Evolutionary conservation across 2,113 vertebrate species (phyloP), one percentile per base, ranked within the genome.

Genomic region (Xyliphius kryptos): DNA sequence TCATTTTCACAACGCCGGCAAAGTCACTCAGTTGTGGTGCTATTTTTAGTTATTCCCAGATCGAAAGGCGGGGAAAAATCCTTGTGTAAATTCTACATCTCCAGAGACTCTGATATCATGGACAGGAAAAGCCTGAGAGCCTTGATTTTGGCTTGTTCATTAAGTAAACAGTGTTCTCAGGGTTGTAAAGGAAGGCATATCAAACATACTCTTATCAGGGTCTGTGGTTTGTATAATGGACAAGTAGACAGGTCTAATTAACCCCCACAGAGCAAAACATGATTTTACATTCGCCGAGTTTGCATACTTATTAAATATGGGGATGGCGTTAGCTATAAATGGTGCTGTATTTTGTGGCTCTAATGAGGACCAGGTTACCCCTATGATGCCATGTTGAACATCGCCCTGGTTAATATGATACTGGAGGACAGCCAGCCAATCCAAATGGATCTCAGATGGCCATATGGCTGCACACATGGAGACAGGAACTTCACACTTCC

Each of bases 381-480:
- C 56, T 59, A 16, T 50, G 54, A 19, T 19, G 47, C 36, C 49
- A 51, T 51, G 41, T 48, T 52, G 60, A 63, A 62, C n/a, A 20
- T 37, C 20, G 19, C 44, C 22, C 63, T 62, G 56, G 51, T 56
- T 55, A 21, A 52, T 53, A 14, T 48, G 44, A 66, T 38, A 8
- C 44, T 44, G 59, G 59, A 48, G 17, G 21, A 17, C 21, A 36
- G 58, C 63, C 69, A 66, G 57, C 22, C 6, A 50, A 37, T 55
- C 19, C 19, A 57, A 52, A 53, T 47, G 37, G 54, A 40, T 57
- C 69, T 59, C 66, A 64, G 66, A 72, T 68, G 66, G 56, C n/a
- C 16, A 55, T 52, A 63, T 51, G 53, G 50, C 17, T 37, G 21
- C 36, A 11, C 38, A 26, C 32, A 66, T 61, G 46, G 15, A 37